Evolutionary conservation across 2,888 invertebrate genomes (phyloP).

Genomic region (Brachyopa scutellaris): DNA sequence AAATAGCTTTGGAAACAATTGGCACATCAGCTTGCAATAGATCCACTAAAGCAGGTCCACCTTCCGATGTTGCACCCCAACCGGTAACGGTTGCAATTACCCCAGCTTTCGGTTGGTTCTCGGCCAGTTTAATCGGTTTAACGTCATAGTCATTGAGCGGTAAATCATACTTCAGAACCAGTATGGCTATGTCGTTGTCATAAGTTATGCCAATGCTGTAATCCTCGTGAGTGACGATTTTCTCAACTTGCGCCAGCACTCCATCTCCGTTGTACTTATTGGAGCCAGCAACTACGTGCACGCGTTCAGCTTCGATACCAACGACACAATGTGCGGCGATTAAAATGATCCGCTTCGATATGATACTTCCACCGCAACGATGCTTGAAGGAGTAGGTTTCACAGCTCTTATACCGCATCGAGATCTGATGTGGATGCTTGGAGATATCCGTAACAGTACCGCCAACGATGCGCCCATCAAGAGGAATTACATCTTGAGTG

Average conservation of each 20-base stretch:
- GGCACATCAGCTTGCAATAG: conserved; percentile 76
- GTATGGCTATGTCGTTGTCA: conserved; percentile 84
- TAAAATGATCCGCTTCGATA: conserved; percentile 57
- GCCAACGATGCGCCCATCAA: conserved; percentile 77
- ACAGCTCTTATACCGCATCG: conserved; percentile 75
- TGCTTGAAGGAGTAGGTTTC: conserved; percentile 73
- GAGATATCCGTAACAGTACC: conserved; percentile 75
- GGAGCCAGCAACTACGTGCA: conserved; percentile 83
- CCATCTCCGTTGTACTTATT: conserved; percentile 82
- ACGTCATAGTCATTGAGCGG: conserved; percentile 77
- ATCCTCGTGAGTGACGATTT: conserved; percentile 82
- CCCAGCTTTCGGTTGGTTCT: conserved; percentile 69
- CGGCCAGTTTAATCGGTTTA: conserved; percentile 74
- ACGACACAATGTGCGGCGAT: conserved; percentile 79
- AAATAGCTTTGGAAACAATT: conserved; percentile 75
- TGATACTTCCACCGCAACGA: conserved; percentile 78
- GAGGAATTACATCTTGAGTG: background rate
- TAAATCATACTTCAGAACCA: conserved; percentile 75
- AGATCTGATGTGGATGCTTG: conserved; percentile 77
- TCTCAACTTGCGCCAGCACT: conserved; percentile 82
- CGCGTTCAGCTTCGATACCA: conserved; percentile 70
- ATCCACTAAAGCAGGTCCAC: conserved; percentile 73
- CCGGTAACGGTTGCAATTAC: conserved; percentile 75
- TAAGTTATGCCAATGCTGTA: conserved; percentile 80
- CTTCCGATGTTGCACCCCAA: conserved; percentile 76